phyloP scores from a whole-genome alignment of 2,797 vertebrate genomes.

The Gymnocypris eckloni region DNA sequence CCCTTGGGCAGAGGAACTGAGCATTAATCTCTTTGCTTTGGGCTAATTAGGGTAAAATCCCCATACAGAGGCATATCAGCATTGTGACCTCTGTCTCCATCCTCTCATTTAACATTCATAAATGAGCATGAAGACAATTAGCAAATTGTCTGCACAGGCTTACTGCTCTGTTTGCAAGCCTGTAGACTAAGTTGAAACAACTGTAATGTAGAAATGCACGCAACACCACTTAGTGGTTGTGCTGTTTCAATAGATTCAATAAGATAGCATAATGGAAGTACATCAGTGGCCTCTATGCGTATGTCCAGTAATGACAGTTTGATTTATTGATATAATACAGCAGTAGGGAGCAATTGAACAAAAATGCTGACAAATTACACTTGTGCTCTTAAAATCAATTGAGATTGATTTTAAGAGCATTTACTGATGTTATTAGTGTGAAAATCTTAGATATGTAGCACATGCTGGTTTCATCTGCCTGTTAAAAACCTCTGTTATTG shows the following conservation, averaged over 20 bases:
- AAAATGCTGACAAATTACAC: background rate
- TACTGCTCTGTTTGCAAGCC: background rate
- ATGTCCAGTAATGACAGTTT: constrained; percentile 28
- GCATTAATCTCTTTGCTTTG: constrained; percentile 36
- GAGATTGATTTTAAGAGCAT: constrained; percentile 13
- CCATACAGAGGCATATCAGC: constrained; percentile 32
- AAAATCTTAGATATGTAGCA: background rate
- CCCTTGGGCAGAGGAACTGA: constrained; percentile 34
- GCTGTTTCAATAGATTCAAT: constrained; percentile 14
- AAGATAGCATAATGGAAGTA: background rate
- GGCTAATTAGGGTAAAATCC: constrained; percentile 40
- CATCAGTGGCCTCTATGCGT: constrained; percentile 5
- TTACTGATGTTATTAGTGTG: constrained; percentile 26
- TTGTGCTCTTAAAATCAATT: background rate
- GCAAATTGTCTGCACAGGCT: constrained; percentile 1
- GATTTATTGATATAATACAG: constrained; percentile 3
- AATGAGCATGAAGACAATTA: constrained; percentile 10
- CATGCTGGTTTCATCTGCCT: constrained; percentile 17
- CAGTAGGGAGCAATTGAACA: constrained; percentile 16
- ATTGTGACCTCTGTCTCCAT: constrained; percentile 36
- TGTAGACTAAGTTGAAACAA: background rate
- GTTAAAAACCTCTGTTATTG: constrained; percentile 31
- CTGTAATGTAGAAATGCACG: background rate
- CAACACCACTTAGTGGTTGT: background rate
- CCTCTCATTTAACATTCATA: constrained; percentile 32